These are phyloP conservation scores for Cylloceria caligata DNA, from an alignment of 2,888 invertebrate genomes.

Conservation along the genomic window DNA sequence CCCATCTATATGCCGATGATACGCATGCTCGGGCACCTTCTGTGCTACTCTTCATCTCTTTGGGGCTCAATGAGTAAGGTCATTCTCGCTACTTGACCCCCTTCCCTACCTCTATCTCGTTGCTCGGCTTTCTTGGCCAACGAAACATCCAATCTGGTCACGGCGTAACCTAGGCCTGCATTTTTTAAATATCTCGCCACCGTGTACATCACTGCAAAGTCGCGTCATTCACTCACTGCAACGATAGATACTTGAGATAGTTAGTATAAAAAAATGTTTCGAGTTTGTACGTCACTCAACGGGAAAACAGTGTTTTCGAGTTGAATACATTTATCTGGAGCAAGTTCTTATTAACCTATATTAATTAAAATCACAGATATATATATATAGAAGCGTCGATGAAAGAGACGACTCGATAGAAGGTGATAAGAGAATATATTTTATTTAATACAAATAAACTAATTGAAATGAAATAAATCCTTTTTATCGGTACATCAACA, in stretches of 20 bases:
- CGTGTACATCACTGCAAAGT: neutral
- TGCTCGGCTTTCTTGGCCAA: conserved; percentile 28
- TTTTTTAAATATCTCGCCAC: conserved; percentile 20
- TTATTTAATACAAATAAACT: neutral
- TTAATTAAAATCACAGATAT: neutral
- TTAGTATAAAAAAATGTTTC: neutral
- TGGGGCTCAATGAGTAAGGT: conserved; percentile 61
- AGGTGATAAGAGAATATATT: too few species aligned
- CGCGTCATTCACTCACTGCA: conserved; percentile 1
- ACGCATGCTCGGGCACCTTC: conserved; percentile 42
- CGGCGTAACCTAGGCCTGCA: conserved; percentile 25
- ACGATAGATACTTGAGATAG: too few species aligned
- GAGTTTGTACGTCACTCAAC: neutral
- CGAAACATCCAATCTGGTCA: conserved; percentile 17
- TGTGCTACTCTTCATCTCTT: conserved; percentile 42
- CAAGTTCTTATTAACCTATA: neutral
- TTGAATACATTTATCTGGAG: neutral
- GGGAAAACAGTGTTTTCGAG: neutral
- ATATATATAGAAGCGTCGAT: neutral
- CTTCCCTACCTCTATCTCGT: conserved; percentile 27
- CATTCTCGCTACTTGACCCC: conserved; percentile 64
- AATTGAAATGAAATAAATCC: neutral
- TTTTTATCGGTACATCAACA: neutral
- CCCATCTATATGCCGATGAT: conserved; percentile 12
- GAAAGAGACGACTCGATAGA: too few species aligned